phyloP scores from a whole-genome alignment of 2,888 invertebrate genomes.

The Acronicta psi region DNA sequence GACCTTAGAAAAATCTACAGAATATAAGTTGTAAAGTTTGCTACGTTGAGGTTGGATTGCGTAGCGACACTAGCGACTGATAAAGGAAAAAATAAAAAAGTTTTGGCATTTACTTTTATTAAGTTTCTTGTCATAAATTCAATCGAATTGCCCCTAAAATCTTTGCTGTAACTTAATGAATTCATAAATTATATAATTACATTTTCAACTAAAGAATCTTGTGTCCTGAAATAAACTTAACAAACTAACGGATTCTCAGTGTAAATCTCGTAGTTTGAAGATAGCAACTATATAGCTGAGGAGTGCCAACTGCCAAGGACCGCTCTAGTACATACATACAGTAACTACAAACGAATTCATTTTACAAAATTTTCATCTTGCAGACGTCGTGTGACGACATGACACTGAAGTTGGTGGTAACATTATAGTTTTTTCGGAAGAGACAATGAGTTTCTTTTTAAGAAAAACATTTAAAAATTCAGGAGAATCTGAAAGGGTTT shows the following conservation, averaged over 20 bases:
- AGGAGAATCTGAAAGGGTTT: too few relatives aligned
- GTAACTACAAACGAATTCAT: conserved; percentile 83
- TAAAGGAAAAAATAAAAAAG: too few relatives aligned
- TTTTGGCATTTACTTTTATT: too few relatives aligned
- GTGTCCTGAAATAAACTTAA: conserved; percentile 8
- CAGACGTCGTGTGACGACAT: conserved; percentile 74
- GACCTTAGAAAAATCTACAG: too few relatives aligned
- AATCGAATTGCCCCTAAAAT: too few relatives aligned
- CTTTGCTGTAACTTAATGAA: too few relatives aligned
- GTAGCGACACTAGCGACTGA: too few relatives aligned
- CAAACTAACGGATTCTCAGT: conserved; percentile 8
- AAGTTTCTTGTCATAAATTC: too few relatives aligned
- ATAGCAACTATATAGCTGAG: conserved; percentile 34
- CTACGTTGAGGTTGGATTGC: too few relatives aligned
- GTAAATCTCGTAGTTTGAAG: conserved; percentile 36
- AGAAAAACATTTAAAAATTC: too few relatives aligned
- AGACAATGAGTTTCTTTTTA: conserved; percentile 45
- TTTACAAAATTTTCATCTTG: conserved; percentile 87
- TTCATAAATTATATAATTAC: too few relatives aligned
- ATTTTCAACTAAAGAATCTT: neutral
- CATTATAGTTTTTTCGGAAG: conserved; percentile 63
- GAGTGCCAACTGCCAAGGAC: conserved; percentile 54
- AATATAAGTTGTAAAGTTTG: too few relatives aligned
- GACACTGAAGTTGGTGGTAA: conserved; percentile 61
- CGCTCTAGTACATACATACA: conserved; percentile 71